A percentile compares a stretch with the other conserved stretches of the same genome.
phyloP scores from a whole-genome alignment of 2,113 vertebrate genomes.

The Mystacornis crossleyi region DNA sequence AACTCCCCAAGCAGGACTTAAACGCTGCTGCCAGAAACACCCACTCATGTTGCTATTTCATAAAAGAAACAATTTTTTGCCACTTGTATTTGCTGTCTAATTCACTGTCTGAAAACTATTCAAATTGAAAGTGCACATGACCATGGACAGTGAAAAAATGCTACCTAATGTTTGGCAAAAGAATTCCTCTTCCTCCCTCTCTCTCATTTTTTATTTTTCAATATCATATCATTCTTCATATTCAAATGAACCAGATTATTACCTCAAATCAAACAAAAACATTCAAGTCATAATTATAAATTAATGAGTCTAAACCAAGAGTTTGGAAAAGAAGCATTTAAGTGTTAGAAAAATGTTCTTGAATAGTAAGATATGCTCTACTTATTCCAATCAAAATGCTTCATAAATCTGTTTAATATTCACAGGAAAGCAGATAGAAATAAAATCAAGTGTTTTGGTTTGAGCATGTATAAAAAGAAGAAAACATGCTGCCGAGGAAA shows the following conservation, averaged over 20 bases:
- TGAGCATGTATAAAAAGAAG: background rate
- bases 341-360: background rate
- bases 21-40: background rate
- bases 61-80: background rate
- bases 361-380: background rate
- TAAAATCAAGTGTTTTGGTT: background rate
- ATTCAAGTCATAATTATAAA: slow-evolving; percentile 28
- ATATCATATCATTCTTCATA: background rate
- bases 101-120: background rate
- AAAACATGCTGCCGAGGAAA: background rate
- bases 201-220: background rate
- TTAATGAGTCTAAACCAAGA: slow-evolving; percentile 9
- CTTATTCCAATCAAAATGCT: background rate
- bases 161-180: background rate
- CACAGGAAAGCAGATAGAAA: background rate
- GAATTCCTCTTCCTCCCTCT: background rate
- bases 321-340: background rate
- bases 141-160: background rate
- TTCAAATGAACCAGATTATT: slow-evolving; percentile 1
- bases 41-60: background rate
- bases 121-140: background rate
- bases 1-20: background rate
- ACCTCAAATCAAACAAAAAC: slow-evolving; percentile 22
- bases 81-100: background rate
- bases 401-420: slow-evolving; percentile 41